Evolutionary conservation across 1,140 invertebrate genomes (phyloP).

Genomic region (Centruroides sculpturatus): DNA sequence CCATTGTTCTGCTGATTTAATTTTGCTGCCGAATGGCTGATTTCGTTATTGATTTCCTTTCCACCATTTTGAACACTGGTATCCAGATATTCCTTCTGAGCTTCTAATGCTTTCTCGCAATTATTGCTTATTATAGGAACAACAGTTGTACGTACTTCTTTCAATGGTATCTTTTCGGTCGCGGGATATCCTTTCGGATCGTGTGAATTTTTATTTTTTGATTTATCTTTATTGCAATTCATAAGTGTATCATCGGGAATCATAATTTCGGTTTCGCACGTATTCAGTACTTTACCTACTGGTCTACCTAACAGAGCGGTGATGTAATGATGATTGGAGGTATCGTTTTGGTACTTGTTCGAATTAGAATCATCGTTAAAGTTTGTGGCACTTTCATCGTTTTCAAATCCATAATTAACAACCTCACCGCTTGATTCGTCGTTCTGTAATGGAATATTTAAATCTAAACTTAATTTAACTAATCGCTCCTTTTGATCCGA

Average conservation of each 20-base stretch:
- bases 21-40: background rate
- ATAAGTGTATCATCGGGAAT: background rate
- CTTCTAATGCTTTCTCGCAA: background rate
- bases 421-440: no score
- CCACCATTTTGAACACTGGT: background rate
- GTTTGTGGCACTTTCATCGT: no score
- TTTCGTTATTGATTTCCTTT: background rate
- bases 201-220: background rate
- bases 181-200: constrained; percentile 20
- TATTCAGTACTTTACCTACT: no score
- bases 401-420: no score
- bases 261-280: background rate
- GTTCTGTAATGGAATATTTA: no score
- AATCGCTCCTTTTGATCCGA: no score
- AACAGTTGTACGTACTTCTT: background rate
- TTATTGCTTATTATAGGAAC: background rate
- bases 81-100: background rate
- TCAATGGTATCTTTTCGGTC: background rate
- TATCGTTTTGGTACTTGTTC: no score
- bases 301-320: no score
- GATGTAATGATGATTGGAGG: no score
- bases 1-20: background rate
- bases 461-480: no score
- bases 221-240: background rate
- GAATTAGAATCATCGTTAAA: no score